Evolutionary conservation across 2,113 vertebrate species (phyloP), one percentile per base, ranked within the genome.

Genomic region (Procapra przewalskii): DNA sequence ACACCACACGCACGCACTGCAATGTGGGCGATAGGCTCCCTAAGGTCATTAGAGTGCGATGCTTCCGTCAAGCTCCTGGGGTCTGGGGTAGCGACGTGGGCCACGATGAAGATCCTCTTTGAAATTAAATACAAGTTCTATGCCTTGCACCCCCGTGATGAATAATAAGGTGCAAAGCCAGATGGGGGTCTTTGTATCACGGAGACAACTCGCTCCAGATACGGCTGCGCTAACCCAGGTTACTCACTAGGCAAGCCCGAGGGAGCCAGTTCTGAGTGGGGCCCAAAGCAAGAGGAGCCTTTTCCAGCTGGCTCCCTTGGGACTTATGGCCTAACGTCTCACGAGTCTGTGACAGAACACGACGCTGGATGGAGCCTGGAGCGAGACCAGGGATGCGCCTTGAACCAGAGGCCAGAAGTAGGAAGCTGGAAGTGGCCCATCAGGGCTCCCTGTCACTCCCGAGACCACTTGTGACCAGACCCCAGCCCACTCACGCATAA

Each of bases 1-100:
- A 27, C 9, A 2, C 36, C 21, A 25, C 29, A 40, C 3, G 29
- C 8, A 1, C 36, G 29, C 4, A 0, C 64, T 55, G 29, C 17
- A 48, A 82, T 16, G 15, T 64, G 21, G 29, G 27, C 29, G 14
- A 36, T 5, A 52, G 93, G 3, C 27, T 29, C 84, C 67, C 64
- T 15, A 17, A 90, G 82, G 77, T 89, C 48, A 2, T 31, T 31
- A 57, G 8, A 67, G 6, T 88, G 21, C 5, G 25, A 2, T 11
- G 7, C 25, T 52, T 94, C 84, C n/a, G 11, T 64, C 62, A 31
- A 55, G 50, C n/a, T 90, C 71, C 33, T 25, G 0, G 11, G n/a
- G 3, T 43, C 7, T 21, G 3, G 6, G 4, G 4, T 1, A 57
- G 40, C 3, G 17, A 6, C 25, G 27, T 48, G 16, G 19, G 40